A percentile compares a stretch with the other conserved stretches of the same genome.
These are phyloP conservation scores for Metalampra italica DNA, from an alignment of 2,888 invertebrate species.

Conservation along the genomic window DNA sequence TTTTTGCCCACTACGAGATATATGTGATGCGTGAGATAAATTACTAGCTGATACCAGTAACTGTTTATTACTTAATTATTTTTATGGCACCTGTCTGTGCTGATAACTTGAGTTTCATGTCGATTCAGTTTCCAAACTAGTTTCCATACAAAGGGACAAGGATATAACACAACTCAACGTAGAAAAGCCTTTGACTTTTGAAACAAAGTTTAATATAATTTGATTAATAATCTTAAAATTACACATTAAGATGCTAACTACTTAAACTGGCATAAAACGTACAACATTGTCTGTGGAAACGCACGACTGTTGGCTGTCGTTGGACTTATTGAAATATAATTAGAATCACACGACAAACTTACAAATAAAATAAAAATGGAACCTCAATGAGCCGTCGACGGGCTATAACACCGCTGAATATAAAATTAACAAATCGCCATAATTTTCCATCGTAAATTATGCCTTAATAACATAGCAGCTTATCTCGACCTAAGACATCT, in stretches of 20 bases:
- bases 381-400: conserved; percentile 43
- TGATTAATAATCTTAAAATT: too few relatives aligned
- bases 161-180: too few relatives aligned
- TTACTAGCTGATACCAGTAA: neutral
- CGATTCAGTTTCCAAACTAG: neutral
- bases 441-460: conserved; percentile 69
- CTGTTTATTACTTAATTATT: too few relatives aligned
- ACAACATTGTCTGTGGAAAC: too few relatives aligned
- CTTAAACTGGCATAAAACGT: too few relatives aligned
- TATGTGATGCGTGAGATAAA: conserved; percentile 17
- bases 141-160: too few relatives aligned
- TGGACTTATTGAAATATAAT: neutral
- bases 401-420: conserved; percentile 46
- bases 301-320: too few relatives aligned
- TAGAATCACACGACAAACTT: neutral
- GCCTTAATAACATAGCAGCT: conserved; percentile 64
- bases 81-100: too few relatives aligned
- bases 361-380: conserved; percentile 12
- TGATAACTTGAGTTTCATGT: neutral
- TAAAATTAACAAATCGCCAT: conserved; percentile 73
- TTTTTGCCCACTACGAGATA: conserved; percentile 31
- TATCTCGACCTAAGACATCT: conserved; percentile 69
- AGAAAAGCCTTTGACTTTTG: too few relatives aligned
- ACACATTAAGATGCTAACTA: too few relatives aligned
- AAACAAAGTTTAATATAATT: too few relatives aligned